These are phyloP conservation scores for Brachyhypopomus occidentalis DNA, from an alignment of 2,113 vertebrate species.

Conservation along the genomic window DNA sequence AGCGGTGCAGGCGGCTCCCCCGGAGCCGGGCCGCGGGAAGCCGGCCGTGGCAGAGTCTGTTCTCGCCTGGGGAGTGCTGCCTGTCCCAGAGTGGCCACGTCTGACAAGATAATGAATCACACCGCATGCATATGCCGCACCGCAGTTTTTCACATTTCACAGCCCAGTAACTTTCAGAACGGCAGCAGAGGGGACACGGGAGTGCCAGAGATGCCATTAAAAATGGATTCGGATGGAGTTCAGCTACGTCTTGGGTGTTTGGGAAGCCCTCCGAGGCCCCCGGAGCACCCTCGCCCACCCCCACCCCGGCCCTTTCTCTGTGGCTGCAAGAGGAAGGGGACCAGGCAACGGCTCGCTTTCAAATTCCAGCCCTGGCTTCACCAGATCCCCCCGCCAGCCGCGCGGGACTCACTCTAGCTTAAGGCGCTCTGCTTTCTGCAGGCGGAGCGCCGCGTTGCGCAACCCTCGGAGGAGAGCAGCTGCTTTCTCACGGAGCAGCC, in stretches of 20 bases:
- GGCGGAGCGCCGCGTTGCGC: conserved; percentile 59
- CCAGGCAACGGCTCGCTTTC: conserved; percentile 18
- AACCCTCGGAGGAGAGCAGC: conserved; percentile 68
- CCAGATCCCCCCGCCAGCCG: background rate
- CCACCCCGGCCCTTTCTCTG: background rate
- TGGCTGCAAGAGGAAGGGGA: background rate
- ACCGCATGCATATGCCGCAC: conserved; percentile 61
- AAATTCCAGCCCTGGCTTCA: conserved; percentile 19
- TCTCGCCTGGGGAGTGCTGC: conserved; percentile 44
- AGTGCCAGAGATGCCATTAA: conserved; percentile 36
- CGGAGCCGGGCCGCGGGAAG: conserved; percentile 25
- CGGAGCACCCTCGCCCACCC: background rate
- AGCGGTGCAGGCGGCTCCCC: conserved; percentile 24
- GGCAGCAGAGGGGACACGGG: conserved; percentile 9
- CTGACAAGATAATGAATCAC: conserved; percentile 78
- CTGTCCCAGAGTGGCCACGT: conserved; percentile 62
- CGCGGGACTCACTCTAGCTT: conserved; percentile 29
- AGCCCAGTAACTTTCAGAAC: conserved; percentile 67
- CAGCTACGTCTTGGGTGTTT: conserved; percentile 12
- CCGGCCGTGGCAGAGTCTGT: conserved; percentile 16
- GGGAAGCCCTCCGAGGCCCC: background rate
- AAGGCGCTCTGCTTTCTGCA: conserved; percentile 39
- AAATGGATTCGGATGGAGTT: conserved; percentile 47
- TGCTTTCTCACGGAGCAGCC: conserved; percentile 61
- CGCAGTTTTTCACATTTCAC: conserved; percentile 76